phyloP scores from a whole-genome alignment of 2,888 invertebrate species.

The Nemapogon koenigi region DNA sequence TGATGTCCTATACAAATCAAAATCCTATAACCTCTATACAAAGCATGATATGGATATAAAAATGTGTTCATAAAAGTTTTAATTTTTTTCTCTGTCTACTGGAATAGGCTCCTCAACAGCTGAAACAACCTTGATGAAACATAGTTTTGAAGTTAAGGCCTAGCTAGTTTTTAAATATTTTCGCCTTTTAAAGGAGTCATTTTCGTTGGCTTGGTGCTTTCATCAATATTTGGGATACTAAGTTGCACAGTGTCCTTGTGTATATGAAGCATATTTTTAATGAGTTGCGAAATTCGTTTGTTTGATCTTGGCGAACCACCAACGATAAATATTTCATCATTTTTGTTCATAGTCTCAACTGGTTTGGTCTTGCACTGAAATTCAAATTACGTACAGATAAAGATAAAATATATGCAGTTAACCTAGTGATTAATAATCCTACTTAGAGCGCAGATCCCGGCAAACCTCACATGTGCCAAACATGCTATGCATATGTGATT shows the following conservation, averaged over 20 bases:
- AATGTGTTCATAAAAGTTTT: neutral
- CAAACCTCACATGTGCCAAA: no score
- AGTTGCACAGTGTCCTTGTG: constrained; percentile 44
- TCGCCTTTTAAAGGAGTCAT: constrained; percentile 43
- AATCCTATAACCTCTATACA: no score
- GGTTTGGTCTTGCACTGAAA: constrained; percentile 33
- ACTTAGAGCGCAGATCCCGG: no score
- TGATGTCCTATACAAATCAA: no score
- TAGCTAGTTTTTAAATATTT: constrained; percentile 1
- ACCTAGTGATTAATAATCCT: no score
- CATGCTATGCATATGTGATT: no score
- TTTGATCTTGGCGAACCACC: constrained; percentile 37
- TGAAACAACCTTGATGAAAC: constrained; percentile 15
- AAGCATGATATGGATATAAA: constrained; percentile 1
- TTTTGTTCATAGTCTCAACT: constrained; percentile 27
- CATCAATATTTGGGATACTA: constrained; percentile 37
- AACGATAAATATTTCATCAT: constrained; percentile 46
- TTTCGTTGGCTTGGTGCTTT: constrained; percentile 47
- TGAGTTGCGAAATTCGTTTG: constrained; percentile 32
- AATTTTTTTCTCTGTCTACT: neutral
- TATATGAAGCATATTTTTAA: constrained; percentile 45
- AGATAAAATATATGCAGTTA: no score
- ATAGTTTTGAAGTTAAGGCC: constrained; percentile 8
- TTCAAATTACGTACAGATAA: no score
- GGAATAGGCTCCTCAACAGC: neutral